Conservation (phyloP, 2,888 invertebrate genomes). For the Parapristionchus giblindavisi region DNA sequence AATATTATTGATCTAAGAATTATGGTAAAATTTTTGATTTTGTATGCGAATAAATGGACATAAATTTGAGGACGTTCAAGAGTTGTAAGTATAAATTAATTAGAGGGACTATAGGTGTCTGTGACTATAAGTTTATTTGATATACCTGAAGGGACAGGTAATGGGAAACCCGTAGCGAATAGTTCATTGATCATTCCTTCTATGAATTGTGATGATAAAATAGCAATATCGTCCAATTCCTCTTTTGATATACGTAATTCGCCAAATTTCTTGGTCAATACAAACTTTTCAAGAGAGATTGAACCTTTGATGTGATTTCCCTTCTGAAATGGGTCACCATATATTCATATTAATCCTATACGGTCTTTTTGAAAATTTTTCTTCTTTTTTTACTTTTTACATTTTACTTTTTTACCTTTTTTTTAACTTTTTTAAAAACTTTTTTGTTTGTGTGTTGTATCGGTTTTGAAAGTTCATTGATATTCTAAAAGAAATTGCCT, state of each 20-base stretch:
- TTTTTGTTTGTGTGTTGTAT: too few species aligned
- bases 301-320: constrained; percentile 52
- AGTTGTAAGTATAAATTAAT: neutral
- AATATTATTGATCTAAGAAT: too few species aligned
- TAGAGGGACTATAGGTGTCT: neutral
- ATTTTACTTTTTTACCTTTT: neutral
- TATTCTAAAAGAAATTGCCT: too few species aligned
- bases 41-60: neutral
- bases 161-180: constrained; percentile 31
- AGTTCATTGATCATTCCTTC: constrained; percentile 37
- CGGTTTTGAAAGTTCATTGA: too few species aligned
- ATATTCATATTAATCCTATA: too few species aligned
- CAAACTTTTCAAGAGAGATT: constrained; percentile 54
- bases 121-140: neutral
- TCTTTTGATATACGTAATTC: constrained; percentile 37
- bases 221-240: constrained; percentile 37
- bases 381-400: neutral
- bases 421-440: too few species aligned
- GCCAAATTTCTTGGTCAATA: constrained; percentile 47
- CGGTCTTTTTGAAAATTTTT: too few species aligned
- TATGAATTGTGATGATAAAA: constrained; percentile 30
- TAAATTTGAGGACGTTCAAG: neutral
- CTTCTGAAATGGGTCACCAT: constrained; percentile 39
- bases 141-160: constrained; percentile 31
- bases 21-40: too few species aligned